A percentile compares a stretch with the other conserved stretches of the same genome.
Evolutionary conservation across 2,113 vertebrate genomes (phyloP).

Genomic region (Oxyura jamaicensis): DNA sequence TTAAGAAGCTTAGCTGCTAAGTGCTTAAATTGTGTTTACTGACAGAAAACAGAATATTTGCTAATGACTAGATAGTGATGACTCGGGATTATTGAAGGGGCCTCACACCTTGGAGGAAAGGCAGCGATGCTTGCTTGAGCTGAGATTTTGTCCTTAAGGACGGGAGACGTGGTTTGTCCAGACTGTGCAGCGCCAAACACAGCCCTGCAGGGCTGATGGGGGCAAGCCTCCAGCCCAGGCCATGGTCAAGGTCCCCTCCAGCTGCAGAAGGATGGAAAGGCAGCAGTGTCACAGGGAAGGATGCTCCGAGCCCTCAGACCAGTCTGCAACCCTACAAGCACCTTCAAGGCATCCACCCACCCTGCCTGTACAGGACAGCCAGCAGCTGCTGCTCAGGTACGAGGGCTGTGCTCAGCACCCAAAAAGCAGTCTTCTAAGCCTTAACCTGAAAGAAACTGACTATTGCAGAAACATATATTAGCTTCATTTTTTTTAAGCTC

Average conservation of each 20-base stretch:
- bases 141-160: neutral
- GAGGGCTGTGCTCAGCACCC: neutral
- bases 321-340: neutral
- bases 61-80: constrained; percentile 48
- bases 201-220: neutral
- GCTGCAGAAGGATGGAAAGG: neutral
- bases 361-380: neutral
- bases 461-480: constrained; percentile 1
- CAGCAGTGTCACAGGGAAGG: neutral
- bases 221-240: no score
- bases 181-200: neutral
- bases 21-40: constrained; percentile 75
- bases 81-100: constrained; percentile 35
- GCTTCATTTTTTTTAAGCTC: neutral
- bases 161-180: neutral
- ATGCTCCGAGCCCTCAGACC: neutral
- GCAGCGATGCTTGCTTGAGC: neutral
- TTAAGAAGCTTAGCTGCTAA: constrained; percentile 74
- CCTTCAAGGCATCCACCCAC: neutral
- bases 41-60: constrained; percentile 75
- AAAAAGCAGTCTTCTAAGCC: neutral
- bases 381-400: neutral
- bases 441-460: neutral
- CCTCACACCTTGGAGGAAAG: constrained; percentile 1
- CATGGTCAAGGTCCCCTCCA: neutral